Conservation (phyloP, 2,113 vertebrate species). For the Oxyura jamaicensis region DNA sequence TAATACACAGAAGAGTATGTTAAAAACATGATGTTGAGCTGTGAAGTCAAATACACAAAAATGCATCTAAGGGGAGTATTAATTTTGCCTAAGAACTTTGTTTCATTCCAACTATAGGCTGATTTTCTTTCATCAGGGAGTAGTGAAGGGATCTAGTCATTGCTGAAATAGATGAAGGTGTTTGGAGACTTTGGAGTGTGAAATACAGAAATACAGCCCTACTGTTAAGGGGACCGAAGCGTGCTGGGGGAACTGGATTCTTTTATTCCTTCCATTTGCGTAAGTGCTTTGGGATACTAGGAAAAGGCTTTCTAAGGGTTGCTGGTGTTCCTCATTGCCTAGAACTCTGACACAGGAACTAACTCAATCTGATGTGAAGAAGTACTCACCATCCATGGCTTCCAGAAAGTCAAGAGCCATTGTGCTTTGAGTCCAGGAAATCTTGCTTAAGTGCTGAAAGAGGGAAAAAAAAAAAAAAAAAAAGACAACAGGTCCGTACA, state of each 20-base stretch:
- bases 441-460: neutral
- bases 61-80: neutral
- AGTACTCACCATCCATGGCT: neutral
- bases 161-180: neutral
- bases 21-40: neutral
- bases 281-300: neutral
- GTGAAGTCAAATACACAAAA: neutral
- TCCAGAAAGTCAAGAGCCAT: neutral
- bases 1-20: neutral
- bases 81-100: neutral
- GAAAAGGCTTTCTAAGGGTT: neutral
- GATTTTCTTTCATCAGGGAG: conserved; percentile 10
- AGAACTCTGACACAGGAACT: neutral
- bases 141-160: neutral
- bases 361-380: neutral
- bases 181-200: neutral
- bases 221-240: neutral
- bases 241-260: neutral
- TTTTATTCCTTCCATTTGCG: neutral
- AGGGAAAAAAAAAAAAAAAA: neutral
- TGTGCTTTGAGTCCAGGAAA: neutral
- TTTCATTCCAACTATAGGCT: neutral
- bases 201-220: neutral
- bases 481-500: neutral
- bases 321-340: neutral